Conservation (phyloP, 2,113 vertebrate species). For the Gallinago jamesoni region DNA sequence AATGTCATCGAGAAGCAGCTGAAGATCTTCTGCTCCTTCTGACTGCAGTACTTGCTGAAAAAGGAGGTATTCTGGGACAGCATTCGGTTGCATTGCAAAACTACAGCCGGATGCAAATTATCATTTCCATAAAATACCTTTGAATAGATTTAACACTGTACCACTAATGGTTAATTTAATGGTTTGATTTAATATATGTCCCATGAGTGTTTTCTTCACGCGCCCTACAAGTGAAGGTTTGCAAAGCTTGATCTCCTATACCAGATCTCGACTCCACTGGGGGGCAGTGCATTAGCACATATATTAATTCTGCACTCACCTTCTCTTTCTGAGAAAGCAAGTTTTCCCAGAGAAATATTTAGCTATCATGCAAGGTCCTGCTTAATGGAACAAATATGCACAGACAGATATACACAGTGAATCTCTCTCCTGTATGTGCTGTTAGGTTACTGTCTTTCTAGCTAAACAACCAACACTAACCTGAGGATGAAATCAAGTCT, state of each 20-base stretch:
- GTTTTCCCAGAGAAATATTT: background rate
- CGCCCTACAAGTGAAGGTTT: background rate
- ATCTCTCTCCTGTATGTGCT: background rate
- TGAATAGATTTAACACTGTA: background rate
- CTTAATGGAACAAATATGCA: background rate
- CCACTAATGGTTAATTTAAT: background rate
- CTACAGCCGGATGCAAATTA: rapidly evolving
- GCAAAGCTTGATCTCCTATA: background rate
- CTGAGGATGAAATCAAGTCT: background rate
- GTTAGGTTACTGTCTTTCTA: background rate
- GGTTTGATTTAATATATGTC: background rate
- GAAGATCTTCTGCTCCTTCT: background rate
- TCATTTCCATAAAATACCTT: background rate
- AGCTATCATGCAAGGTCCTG: background rate
- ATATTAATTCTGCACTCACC: background rate
- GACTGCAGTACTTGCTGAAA: background rate
- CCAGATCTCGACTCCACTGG: background rate
- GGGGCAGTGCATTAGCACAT: conserved; percentile 25
- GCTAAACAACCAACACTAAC: background rate
- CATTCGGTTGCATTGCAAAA: background rate
- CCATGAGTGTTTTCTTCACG: background rate
- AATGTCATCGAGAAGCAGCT: background rate
- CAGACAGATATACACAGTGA: background rate
- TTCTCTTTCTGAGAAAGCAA: background rate
- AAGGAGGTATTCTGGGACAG: background rate